Conservation (phyloP, 1,140 invertebrate genomes). For the Eubasilissa regina region DNA sequence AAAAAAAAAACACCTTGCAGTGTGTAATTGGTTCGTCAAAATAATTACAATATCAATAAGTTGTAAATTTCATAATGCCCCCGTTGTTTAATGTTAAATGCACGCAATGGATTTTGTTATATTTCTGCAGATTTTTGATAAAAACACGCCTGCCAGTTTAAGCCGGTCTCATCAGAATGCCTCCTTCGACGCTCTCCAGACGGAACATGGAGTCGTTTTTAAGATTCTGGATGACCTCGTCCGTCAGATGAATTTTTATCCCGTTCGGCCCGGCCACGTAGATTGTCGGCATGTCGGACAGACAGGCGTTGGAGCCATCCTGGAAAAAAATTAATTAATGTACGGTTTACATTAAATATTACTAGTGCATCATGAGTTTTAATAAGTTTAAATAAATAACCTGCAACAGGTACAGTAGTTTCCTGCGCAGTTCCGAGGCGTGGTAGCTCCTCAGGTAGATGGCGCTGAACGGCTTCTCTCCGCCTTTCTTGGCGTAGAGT, state of each 20-base stretch:
- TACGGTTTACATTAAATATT: slow-evolving; percentile 9
- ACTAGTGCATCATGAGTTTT: no score
- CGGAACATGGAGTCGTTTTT: slow-evolving; percentile 57
- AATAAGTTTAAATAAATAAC: slow-evolving; percentile 64
- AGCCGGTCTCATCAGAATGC: slow-evolving; percentile 48
- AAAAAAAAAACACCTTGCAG: no score
- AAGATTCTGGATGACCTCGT: slow-evolving; percentile 66
- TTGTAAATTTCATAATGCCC: no score
- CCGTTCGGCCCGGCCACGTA: slow-evolving; percentile 67
- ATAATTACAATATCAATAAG: no score
- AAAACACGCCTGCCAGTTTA: not conserved
- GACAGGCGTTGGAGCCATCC: slow-evolving; percentile 60
- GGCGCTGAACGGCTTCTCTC: slow-evolving; percentile 81
- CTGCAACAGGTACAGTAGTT: slow-evolving; percentile 77
- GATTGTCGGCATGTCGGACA: slow-evolving; percentile 62
- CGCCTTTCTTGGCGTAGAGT: slow-evolving; percentile 83
- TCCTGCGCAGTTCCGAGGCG: slow-evolving; percentile 78
- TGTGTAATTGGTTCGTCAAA: no score
- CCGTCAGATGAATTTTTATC: slow-evolving; percentile 66
- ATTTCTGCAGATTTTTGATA: no score
- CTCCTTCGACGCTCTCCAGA: slow-evolving; percentile 43
- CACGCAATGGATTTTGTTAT: no score
- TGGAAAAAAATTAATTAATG: slow-evolving; percentile 46
- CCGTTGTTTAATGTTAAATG: no score
- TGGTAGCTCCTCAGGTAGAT: slow-evolving; percentile 82